Percentiles rank a stretch among this genome's conserved stretches.
Conservation (phyloP, 2,888 invertebrate genomes). For the Acronicta alni region DNA sequence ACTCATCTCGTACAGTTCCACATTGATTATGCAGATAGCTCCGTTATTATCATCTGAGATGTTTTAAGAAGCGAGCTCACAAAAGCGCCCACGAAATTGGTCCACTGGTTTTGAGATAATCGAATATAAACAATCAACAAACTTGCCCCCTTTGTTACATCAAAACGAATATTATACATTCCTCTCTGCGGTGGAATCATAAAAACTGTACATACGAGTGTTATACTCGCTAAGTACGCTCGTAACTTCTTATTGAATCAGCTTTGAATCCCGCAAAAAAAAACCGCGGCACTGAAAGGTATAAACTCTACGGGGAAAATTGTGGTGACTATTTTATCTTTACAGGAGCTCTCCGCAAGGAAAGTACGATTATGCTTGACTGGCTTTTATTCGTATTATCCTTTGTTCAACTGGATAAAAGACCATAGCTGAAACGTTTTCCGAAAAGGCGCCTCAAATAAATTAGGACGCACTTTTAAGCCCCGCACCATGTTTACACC, state of each 20-base stretch:
- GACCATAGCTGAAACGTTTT: conserved; percentile 78
- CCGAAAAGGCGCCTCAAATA: conserved; percentile 79
- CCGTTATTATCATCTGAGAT: conserved; percentile 60
- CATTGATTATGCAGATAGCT: conserved; percentile 67
- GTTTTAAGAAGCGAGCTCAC: conserved; percentile 61
- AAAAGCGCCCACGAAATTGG: conserved; percentile 62
- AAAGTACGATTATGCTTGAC: conserved; percentile 82
- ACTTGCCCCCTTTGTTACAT: conserved; percentile 60
- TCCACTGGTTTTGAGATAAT: conserved; percentile 69
- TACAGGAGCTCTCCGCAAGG: conserved; percentile 71
- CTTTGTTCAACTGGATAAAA: conserved; percentile 83
- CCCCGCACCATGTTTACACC: conserved; percentile 75
- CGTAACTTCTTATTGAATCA: conserved; percentile 81
- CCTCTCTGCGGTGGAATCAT: conserved; percentile 59
- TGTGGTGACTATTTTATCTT: conserved; percentile 81
- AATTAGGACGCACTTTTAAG: conserved; percentile 82
- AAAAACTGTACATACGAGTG: conserved; percentile 53
- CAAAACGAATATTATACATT: conserved; percentile 57
- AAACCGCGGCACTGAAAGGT: conserved; percentile 70
- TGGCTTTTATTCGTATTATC: conserved; percentile 84
- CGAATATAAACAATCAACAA: conserved; percentile 75
- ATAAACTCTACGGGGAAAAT: conserved; percentile 78
- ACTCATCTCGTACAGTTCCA: conserved; percentile 53
- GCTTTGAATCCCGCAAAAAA: conserved; percentile 75
- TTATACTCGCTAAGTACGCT: conserved; percentile 68